phyloP scores from a whole-genome alignment of 2,797 vertebrate species.

The Esox lucius region DNA sequence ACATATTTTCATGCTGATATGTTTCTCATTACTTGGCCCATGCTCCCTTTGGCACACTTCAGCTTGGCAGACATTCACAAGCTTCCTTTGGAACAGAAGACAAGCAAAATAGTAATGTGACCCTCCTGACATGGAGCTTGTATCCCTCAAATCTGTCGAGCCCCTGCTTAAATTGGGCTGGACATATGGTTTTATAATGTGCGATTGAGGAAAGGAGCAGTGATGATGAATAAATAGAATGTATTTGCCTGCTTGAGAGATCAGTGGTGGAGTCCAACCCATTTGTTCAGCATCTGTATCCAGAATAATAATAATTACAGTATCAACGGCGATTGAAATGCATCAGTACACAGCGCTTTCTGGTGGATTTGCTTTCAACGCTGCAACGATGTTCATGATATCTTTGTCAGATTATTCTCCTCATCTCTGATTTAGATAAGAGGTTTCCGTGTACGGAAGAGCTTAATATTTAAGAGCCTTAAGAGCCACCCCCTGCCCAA shows the following conservation, averaged over 20 bases:
- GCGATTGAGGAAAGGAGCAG: neutral
- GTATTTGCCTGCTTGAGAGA: neutral
- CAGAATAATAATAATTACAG: neutral
- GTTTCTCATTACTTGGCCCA: neutral
- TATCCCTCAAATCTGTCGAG: neutral
- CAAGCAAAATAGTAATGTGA: slow-evolving; percentile 12
- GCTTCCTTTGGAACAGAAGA: neutral
- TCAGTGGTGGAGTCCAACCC: neutral
- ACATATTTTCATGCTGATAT: neutral
- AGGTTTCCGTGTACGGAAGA: neutral
- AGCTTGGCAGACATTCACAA: neutral
- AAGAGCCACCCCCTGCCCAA: neutral
- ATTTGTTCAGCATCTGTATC: neutral
- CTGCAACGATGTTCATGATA: neutral
- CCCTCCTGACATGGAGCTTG: neutral
- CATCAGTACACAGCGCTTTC: neutral
- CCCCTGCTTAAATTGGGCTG: neutral
- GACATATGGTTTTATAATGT: neutral
- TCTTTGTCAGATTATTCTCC: slow-evolving; percentile 9
- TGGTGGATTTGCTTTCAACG: neutral
- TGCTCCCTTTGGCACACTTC: neutral
- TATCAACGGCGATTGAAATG: neutral
- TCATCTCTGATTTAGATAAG: neutral
- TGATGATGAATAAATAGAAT: neutral
- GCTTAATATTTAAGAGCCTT: neutral